A percentile compares a stretch with the other conserved stretches of the same genome.
Evolutionary conservation across 2,113 vertebrate genomes (phyloP).

Genomic region (Tapirus terrestris): DNA sequence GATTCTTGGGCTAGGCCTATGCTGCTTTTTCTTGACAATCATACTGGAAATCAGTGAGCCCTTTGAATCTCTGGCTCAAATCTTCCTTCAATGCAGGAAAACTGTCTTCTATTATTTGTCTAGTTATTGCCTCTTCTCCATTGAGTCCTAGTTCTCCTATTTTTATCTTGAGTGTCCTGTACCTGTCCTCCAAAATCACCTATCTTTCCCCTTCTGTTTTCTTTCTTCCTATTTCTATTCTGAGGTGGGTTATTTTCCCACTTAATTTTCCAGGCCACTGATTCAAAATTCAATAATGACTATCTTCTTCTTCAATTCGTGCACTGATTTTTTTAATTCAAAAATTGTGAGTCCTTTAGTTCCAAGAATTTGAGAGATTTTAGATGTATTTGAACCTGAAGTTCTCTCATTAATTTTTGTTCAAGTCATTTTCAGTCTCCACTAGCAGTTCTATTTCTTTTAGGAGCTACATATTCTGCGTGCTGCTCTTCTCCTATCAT

Average conservation of each 20-base stretch:
- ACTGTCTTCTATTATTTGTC: constrained; percentile 23
- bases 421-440: not conserved
- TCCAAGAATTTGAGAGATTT: not conserved
- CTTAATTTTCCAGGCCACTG: constrained; percentile 14
- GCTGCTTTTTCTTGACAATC: constrained; percentile 9
- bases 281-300: not conserved
- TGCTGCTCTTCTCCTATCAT: not conserved
- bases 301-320: not conserved
- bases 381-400: not conserved
- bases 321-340: not conserved
- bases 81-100: not conserved
- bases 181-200: not conserved
- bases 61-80: constrained; percentile 44
- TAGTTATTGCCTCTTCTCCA: not conserved
- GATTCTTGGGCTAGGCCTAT: not conserved
- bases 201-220: constrained; percentile 13
- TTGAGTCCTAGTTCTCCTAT: not conserved
- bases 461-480: not conserved
- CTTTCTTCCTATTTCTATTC: constrained; percentile 19
- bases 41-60: constrained; percentile 10
- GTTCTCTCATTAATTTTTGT: not conserved
- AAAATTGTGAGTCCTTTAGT: constrained; percentile 45
- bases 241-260: not conserved
- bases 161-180: not conserved
- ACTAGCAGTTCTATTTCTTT: not conserved